A percentile compares a stretch with the other conserved stretches of the same genome.
These are phyloP conservation scores for Lissonota sp. DNA, from an alignment of 2,888 invertebrate genomes.

Conservation along the genomic window DNA sequence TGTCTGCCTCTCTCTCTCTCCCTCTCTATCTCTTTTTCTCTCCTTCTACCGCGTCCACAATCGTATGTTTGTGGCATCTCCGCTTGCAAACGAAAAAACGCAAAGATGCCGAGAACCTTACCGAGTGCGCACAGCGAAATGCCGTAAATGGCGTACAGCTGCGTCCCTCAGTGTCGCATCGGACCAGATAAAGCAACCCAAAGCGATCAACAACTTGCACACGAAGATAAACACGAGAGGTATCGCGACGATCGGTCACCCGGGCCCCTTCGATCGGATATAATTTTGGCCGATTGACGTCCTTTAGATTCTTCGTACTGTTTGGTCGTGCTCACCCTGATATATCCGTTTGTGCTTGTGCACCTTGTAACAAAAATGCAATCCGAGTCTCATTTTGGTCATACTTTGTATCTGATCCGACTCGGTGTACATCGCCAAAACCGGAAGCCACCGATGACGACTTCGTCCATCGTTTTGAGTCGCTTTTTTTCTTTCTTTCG, in stretches of 20 bases:
- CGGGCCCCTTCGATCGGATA: slow-evolving; percentile 41
- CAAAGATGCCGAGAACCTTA: slow-evolving; percentile 48
- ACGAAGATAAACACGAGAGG: background rate
- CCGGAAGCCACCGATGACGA: slow-evolving; percentile 36
- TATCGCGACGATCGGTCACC: background rate
- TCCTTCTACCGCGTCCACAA: background rate
- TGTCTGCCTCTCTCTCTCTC: slow-evolving; percentile 19
- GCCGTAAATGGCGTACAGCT: slow-evolving; percentile 74
- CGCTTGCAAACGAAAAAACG: slow-evolving; percentile 14
- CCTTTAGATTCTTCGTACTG: background rate
- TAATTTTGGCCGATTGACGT: slow-evolving; percentile 44
- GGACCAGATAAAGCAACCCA: slow-evolving; percentile 53
- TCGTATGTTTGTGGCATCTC: slow-evolving; percentile 29
- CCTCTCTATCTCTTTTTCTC: background rate
- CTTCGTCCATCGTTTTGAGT: slow-evolving; percentile 17
- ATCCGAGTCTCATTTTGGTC: slow-evolving; percentile 49
- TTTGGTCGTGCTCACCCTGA: slow-evolving; percentile 6
- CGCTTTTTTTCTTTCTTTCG: background rate
- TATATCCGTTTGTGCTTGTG: background rate
- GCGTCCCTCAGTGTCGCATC: slow-evolving; percentile 68
- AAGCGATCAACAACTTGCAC: slow-evolving; percentile 1
- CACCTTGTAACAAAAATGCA: slow-evolving; percentile 31
- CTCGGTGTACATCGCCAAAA: slow-evolving; percentile 26
- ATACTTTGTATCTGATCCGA: slow-evolving; percentile 50
- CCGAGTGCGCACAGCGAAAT: slow-evolving; percentile 56